phyloP scores from a whole-genome alignment of 2,888 invertebrate species.

The Cosmorhoe ocellata region DNA sequence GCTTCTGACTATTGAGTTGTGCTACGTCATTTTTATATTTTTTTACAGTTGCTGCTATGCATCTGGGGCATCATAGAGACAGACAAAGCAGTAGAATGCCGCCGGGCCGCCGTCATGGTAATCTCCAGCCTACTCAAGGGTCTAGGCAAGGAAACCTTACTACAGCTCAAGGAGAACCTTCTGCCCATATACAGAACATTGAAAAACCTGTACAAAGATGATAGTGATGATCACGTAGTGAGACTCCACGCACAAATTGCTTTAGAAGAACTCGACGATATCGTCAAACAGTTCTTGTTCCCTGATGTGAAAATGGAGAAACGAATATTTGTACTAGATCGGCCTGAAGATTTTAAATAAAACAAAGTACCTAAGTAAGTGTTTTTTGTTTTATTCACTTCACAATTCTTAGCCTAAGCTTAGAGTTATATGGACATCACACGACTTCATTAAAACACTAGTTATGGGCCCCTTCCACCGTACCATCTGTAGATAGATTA shows the following conservation, averaged over 20 bases:
- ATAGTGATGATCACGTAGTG: conserved; percentile 85
- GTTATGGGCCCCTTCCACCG: too few relatives aligned
- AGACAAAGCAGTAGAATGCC: conserved; percentile 87
- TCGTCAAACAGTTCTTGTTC: conserved; percentile 84
- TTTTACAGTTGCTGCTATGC: conserved; percentile 86
- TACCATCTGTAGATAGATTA: too few relatives aligned
- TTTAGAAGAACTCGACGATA: conserved; percentile 88
- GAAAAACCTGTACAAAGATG: conserved; percentile 84
- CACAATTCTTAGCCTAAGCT: background rate
- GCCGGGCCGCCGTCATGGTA: conserved; percentile 91
- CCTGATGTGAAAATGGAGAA: conserved; percentile 82
- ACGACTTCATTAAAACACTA: too few relatives aligned
- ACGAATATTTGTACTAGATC: conserved; percentile 63
- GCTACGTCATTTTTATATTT: too few relatives aligned
- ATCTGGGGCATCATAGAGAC: conserved; percentile 86
- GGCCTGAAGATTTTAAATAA: conserved; percentile 37
- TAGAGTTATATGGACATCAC: background rate
- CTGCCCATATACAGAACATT: conserved; percentile 87
- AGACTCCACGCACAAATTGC: conserved; percentile 89
- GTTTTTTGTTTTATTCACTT: conserved; percentile 27
- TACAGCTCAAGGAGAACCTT: conserved; percentile 85
- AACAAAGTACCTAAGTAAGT: conserved; percentile 25
- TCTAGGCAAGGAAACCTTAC: conserved; percentile 86
- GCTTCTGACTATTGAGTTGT: too few relatives aligned
- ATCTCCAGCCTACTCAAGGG: conserved; percentile 88